These are phyloP conservation scores for Mus caroli DNA, from an alignment of 2,797 vertebrate species.

Conservation along the genomic window DNA sequence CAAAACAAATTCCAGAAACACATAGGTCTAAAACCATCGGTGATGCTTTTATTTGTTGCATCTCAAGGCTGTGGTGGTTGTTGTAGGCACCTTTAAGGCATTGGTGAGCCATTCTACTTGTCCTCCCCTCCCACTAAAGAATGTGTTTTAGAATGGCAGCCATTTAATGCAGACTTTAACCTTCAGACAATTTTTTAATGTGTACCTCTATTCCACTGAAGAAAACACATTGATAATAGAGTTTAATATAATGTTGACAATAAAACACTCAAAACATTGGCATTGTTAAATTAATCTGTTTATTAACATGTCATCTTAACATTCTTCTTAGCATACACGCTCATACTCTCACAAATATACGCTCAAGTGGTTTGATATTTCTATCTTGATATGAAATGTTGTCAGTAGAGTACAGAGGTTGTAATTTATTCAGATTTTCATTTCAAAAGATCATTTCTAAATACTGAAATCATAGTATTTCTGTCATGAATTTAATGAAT, in stretches of 20 bases:
- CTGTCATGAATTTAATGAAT: conserved; percentile 7
- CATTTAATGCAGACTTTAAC: conserved; percentile 16
- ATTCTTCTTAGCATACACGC: neutral
- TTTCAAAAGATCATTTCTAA: conserved; percentile 18
- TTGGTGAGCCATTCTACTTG: neutral
- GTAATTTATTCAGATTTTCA: conserved; percentile 58
- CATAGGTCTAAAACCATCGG: neutral
- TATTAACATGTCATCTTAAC: neutral
- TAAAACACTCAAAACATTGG: conserved; percentile 35
- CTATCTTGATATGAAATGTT: conserved; percentile 45
- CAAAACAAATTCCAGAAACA: neutral
- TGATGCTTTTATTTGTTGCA: neutral
- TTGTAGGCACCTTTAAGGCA: neutral
- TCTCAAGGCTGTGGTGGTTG: neutral
- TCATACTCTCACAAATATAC: neutral
- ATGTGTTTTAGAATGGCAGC: conserved; percentile 2
- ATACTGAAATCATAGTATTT: conserved; percentile 15
- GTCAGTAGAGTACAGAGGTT: neutral
- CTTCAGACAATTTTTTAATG: conserved; percentile 30
- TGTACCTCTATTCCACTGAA: neutral
- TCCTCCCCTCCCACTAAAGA: neutral
- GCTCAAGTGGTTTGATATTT: neutral
- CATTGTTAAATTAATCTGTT: conserved; percentile 45
- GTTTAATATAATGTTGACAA: conserved; percentile 1
- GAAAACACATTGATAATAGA: conserved; percentile 19